A percentile compares a stretch with the other conserved stretches of the same genome.
Conservation (phyloP, 2,113 vertebrate species). For the Bufo gargarizans region DNA sequence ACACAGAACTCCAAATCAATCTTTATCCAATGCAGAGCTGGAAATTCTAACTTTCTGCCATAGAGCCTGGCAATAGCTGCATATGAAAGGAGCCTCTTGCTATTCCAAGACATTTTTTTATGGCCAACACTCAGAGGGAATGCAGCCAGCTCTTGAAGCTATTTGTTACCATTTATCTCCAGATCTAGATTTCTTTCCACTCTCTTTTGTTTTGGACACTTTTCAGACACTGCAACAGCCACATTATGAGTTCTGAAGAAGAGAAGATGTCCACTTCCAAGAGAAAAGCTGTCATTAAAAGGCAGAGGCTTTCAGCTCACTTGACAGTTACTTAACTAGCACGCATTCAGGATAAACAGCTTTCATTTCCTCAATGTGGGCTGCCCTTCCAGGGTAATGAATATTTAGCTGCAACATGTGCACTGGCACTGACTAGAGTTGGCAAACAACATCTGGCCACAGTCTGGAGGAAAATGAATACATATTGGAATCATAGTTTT, state of each 20-base stretch:
- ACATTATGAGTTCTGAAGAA: slow-evolving; percentile 35
- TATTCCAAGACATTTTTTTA: slow-evolving; percentile 58
- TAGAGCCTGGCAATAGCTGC: slow-evolving; percentile 44
- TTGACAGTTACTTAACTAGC: slow-evolving; percentile 58
- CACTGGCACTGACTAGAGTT: slow-evolving; percentile 42
- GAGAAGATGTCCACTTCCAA: slow-evolving; percentile 50
- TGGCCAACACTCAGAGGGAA: slow-evolving; percentile 52
- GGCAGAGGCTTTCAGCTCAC: slow-evolving; percentile 41
- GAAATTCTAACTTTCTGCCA: slow-evolving; percentile 54
- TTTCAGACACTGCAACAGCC: slow-evolving; percentile 54
- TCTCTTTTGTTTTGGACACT: slow-evolving; percentile 54
- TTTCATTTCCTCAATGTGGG: slow-evolving; percentile 57
- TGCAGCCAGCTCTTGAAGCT: slow-evolving; percentile 52
- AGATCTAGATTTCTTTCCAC: slow-evolving; percentile 55
- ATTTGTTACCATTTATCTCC: slow-evolving; percentile 57
- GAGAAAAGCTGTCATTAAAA: slow-evolving; percentile 56
- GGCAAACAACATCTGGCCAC: slow-evolving; percentile 27
- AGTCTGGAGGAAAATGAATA: slow-evolving; percentile 48
- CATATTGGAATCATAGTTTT: slow-evolving; percentile 27
- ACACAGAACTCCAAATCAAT: slow-evolving; percentile 35
- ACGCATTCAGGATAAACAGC: slow-evolving; percentile 56
- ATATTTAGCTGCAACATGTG: slow-evolving; percentile 58
- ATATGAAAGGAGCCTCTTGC: slow-evolving; percentile 47
- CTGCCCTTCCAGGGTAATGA: slow-evolving; percentile 53
- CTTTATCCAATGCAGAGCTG: slow-evolving; percentile 47